Evolutionary conservation across 2,797 vertebrate species (phyloP).

Genomic region (Nyctibius grandis): DNA sequence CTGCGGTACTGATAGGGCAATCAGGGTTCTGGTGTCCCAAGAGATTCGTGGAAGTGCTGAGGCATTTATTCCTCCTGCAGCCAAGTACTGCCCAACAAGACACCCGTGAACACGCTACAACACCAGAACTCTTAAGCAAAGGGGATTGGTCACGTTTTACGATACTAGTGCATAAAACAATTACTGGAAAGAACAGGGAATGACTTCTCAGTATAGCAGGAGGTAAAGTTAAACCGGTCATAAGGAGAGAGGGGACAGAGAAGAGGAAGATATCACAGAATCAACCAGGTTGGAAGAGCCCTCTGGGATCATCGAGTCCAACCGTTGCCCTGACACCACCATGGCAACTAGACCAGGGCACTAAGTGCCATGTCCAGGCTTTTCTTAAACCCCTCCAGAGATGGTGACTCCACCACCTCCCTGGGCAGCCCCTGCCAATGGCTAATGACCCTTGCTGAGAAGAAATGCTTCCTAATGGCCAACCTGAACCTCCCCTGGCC

Average conservation of each 20-base stretch:
- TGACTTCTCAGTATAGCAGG: not conserved
- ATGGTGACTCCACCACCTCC: no score
- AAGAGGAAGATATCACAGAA: no score
- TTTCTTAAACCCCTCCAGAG: no score
- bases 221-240: not conserved
- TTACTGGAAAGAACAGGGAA: not conserved
- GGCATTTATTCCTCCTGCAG: not conserved
- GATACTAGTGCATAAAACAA: not conserved
- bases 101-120: fast-evolving
- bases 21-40: not conserved
- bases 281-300: no score
- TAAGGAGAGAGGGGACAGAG: not conserved
- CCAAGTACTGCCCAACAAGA: not conserved
- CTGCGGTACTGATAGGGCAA: not conserved
- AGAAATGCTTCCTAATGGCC: no score
- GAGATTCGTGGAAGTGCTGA: not conserved
- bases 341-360: no score
- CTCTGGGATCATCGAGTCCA: no score
- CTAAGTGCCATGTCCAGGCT: no score
- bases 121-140: not conserved
- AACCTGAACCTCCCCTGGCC: no score
- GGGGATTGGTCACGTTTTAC: not conserved
- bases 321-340: no score
- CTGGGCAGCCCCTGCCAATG: no score
- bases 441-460: no score